These are phyloP conservation scores for Colletes gigas DNA, from an alignment of 1,140 invertebrate genomes.

Conservation along the genomic window DNA sequence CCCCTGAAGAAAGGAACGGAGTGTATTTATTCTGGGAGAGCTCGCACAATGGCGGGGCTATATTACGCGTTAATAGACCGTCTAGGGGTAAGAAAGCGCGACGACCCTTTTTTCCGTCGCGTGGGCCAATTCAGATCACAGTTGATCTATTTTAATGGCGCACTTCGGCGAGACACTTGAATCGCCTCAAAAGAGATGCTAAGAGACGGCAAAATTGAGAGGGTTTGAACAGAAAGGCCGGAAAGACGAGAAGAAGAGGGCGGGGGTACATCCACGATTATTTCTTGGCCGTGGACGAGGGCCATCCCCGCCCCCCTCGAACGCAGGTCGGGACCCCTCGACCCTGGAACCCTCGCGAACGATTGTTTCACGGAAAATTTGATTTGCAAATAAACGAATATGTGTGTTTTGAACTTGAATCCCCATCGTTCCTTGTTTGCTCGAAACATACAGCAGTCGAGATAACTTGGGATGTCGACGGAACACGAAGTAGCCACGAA, in stretches of 20 bases:
- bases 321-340: conserved; percentile 39
- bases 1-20: too few relatives aligned
- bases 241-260: conserved; percentile 5
- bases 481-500: too few relatives aligned
- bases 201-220: conserved; percentile 50
- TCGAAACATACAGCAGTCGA: too few relatives aligned
- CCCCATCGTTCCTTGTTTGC: too few relatives aligned
- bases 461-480: too few relatives aligned
- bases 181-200: conserved; percentile 48
- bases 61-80: conserved; percentile 21
- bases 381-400: too few relatives aligned
- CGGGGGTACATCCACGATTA: conserved; percentile 23
- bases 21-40: conserved; percentile 11
- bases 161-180: conserved; percentile 41
- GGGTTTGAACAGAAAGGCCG: conserved; percentile 36
- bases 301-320: conserved; percentile 2
- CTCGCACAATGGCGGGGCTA: conserved; percentile 21
- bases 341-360: conserved; percentile 1
- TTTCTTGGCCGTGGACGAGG: conserved; percentile 18
- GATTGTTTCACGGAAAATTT: not conserved
- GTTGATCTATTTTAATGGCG: conserved; percentile 53
- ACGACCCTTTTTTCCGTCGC: conserved; percentile 49
- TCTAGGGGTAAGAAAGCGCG: conserved; percentile 38
- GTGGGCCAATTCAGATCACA: conserved; percentile 39
- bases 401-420: too few relatives aligned